phyloP scores from a whole-genome alignment of 1,140 invertebrate species.

The Eumeta japonica region DNA sequence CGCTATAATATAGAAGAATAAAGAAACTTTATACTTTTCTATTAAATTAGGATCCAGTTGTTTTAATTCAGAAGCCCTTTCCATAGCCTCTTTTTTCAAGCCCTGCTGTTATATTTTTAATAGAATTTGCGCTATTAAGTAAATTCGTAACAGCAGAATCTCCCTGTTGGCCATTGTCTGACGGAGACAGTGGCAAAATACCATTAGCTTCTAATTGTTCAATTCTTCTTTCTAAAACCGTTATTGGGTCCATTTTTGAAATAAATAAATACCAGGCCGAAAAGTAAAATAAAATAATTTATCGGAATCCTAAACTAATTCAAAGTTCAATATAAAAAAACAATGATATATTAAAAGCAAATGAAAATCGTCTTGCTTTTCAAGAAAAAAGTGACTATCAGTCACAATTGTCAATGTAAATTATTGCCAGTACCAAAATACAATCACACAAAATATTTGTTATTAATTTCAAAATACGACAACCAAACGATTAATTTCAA shows the following conservation, averaged over 20 bases:
- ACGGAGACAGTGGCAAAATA: slow-evolving; percentile 18
- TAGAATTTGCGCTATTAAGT: slow-evolving; percentile 40
- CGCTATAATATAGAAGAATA: background rate
- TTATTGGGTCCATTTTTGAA: slow-evolving; percentile 45
- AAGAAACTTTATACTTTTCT: slow-evolving; percentile 29
- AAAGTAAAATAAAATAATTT: slow-evolving; percentile 3
- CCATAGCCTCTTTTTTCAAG: slow-evolving; percentile 47
- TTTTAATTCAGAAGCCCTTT: slow-evolving; percentile 48
- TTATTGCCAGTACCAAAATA: too few relatives aligned
- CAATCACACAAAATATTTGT: too few relatives aligned
- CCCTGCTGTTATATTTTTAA: slow-evolving; percentile 44
- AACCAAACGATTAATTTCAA: too few relatives aligned
- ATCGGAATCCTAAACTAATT: slow-evolving; percentile 5
- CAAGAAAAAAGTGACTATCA: too few relatives aligned
- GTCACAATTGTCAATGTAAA: too few relatives aligned
- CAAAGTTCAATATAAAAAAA: slow-evolving; percentile 3
- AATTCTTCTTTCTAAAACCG: slow-evolving; percentile 50
- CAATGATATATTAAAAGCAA: too few relatives aligned
- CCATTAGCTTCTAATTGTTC: slow-evolving; percentile 55
- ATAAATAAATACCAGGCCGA: slow-evolving; percentile 10
- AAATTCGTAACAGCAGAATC: slow-evolving; percentile 44
- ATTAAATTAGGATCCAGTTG: slow-evolving; percentile 50
- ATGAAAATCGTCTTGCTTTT: too few relatives aligned
- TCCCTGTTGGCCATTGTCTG: slow-evolving; percentile 33
- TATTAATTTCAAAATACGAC: too few relatives aligned